A percentile compares a stretch with the other conserved stretches of the same genome.
phyloP scores from a whole-genome alignment of 1,140 invertebrate genomes.

The Bombus turneri region DNA sequence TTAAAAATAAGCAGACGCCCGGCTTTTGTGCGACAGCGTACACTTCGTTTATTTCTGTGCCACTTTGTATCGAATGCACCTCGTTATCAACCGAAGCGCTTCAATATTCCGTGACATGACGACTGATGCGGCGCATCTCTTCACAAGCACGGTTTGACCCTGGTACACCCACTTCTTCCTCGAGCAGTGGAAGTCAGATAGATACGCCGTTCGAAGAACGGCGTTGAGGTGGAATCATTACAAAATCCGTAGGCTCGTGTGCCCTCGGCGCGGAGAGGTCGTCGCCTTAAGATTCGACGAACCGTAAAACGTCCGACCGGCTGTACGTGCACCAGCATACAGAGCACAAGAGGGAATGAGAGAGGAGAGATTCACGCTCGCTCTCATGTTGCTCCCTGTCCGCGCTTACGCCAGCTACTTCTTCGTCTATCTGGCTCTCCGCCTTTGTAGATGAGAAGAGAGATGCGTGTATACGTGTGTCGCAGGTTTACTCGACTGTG shows the following conservation, averaged over 20 bases:
- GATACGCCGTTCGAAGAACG: neutral
- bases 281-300: constrained; percentile 54
- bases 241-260: constrained; percentile 30
- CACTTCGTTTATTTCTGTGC: too few species aligned
- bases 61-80: neutral
- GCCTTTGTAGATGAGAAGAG: neutral
- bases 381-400: neutral
- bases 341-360: neutral
- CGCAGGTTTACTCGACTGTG: neutral
- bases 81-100: neutral
- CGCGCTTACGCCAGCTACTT: neutral
- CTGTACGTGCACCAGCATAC: constrained; percentile 16
- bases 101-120: neutral
- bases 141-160: neutral
- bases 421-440: neutral
- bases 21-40: too few species aligned
- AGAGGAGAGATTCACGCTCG: neutral
- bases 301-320: constrained; percentile 52
- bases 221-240: constrained; percentile 19
- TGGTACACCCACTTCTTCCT: neutral
- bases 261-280: constrained; percentile 50
- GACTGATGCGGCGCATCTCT: neutral
- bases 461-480: neutral
- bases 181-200: neutral
- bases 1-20: too few species aligned